Evolutionary conservation across 2,113 vertebrate species (phyloP), one percentile per base, ranked within the genome.

Genomic region (Microtus richardsoni): DNA sequence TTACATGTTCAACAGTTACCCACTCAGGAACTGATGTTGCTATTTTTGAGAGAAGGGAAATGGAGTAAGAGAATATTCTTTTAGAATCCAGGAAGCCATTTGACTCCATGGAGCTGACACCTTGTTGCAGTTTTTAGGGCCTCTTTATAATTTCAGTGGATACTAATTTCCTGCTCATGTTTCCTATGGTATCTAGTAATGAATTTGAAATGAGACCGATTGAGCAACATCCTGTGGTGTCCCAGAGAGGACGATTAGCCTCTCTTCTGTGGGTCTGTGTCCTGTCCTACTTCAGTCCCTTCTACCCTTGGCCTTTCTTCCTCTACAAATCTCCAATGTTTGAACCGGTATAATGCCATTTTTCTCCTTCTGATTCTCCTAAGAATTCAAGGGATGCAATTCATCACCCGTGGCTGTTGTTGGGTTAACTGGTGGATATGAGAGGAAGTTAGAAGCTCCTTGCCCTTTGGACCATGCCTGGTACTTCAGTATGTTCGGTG

Each of bases 31-130:
- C 19, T 77, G n/a, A 21, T 70, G 87, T 82, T 94, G 54, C 85
- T 94, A 17, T 93, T 95, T 73, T 71, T 88, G 19, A 92, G 86
- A 54, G 58, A 58, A 21, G 24, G 33, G n/a, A 79, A 91, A 28
- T 91, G 28, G 33, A 75, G 79, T 49, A 84, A 93, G 62, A 64
- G 47, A 28, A 30, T 22, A 33, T 83, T 33, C 49, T 85, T 96
- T 96, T 66, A 41, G 58, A 96, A 39, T 54, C 19, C 41, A 89
- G 78, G 91, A 87, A 97, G 62, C 52, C 47, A 87, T 84, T 95
- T 93, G 87, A 26, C 26, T 87, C 39, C 26, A 2, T 24, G n/a
- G 14, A 44, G 68, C 62, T 89, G 68, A 70, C 47, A 73, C 11
- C 54, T 91, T 74, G 68, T n/a, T 91, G 75, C n/a, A 36, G 58